phyloP scores from a whole-genome alignment of 2,888 invertebrate species.

The Phaedon cochleariae region DNA sequence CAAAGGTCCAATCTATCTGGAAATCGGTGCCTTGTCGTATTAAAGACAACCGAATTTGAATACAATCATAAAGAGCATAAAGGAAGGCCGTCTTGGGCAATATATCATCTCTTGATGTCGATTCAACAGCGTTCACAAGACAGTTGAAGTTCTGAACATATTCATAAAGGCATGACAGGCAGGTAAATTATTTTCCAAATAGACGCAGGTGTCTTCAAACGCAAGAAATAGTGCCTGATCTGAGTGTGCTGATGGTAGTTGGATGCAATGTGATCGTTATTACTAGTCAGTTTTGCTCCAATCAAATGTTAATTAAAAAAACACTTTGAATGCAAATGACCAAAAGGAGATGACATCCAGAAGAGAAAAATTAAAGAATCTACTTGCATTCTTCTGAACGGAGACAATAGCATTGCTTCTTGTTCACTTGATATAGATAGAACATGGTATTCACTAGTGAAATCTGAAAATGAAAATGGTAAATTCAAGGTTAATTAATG shows the following conservation, averaged over 20 bases:
- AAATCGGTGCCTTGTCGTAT: conserved; percentile 1
- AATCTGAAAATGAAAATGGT: no score
- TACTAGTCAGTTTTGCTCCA: no score
- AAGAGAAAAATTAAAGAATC: no score
- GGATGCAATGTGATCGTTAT: no score
- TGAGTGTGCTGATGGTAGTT: neutral
- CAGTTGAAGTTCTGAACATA: neutral
- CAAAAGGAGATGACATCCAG: no score
- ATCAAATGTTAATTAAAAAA: no score
- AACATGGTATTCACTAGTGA: no score
- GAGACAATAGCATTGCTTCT: no score
- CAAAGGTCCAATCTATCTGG: neutral
- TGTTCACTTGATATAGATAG: no score
- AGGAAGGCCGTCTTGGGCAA: neutral
- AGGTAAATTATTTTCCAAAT: neutral
- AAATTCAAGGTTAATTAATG: no score
- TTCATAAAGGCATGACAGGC: conserved; percentile 1
- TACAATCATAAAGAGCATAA: neutral
- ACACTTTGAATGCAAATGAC: no score
- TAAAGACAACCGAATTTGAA: neutral
- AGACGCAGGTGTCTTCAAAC: neutral
- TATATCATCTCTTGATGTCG: neutral
- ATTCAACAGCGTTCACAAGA: neutral
- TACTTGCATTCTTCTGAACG: no score
- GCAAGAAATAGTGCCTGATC: neutral